Conservation (phyloP, 2,113 vertebrate genomes). For the Sigmodon hispidus region DNA sequence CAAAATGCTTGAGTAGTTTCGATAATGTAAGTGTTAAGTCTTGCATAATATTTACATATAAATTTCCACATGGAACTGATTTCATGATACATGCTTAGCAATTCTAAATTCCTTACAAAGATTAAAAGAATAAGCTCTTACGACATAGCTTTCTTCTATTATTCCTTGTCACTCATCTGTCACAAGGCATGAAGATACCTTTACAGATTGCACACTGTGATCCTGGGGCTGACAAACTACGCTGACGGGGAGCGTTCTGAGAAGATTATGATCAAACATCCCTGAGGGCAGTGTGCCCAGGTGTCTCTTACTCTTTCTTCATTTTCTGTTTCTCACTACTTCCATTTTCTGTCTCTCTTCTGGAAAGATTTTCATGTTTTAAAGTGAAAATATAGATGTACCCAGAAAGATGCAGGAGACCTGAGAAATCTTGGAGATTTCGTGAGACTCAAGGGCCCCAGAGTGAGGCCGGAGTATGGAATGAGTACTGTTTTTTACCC, state of each 20-base stretch:
- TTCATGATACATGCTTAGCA: slow-evolving; percentile 3
- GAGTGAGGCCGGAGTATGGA: not conserved
- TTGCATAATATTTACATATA: slow-evolving; percentile 20
- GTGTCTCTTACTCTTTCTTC: not conserved
- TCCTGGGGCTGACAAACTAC: not conserved
- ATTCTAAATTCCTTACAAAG: not conserved
- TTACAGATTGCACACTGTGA: not conserved
- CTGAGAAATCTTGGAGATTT: not conserved
- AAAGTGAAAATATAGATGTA: not conserved
- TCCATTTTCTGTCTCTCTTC: not conserved
- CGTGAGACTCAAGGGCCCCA: not conserved
- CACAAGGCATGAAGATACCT: not conserved
- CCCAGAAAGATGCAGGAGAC: not conserved
- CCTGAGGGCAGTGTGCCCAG: too few relatives aligned
- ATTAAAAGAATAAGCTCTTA: not conserved
- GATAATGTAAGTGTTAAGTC: slow-evolving; percentile 27
- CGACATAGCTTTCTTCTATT: not conserved
- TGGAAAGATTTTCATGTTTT: not conserved
- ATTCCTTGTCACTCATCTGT: slow-evolving; percentile 27
- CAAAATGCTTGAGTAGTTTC: slow-evolving; percentile 41
- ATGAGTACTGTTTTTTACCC: not conserved
- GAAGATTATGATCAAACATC: not conserved
- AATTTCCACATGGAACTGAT: slow-evolving; percentile 2
- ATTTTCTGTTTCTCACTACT: not conserved
- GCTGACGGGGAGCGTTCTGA: not conserved